phyloP scores from a whole-genome alignment of 2,113 vertebrate species.

The Tympanuchus pallidicinctus region DNA sequence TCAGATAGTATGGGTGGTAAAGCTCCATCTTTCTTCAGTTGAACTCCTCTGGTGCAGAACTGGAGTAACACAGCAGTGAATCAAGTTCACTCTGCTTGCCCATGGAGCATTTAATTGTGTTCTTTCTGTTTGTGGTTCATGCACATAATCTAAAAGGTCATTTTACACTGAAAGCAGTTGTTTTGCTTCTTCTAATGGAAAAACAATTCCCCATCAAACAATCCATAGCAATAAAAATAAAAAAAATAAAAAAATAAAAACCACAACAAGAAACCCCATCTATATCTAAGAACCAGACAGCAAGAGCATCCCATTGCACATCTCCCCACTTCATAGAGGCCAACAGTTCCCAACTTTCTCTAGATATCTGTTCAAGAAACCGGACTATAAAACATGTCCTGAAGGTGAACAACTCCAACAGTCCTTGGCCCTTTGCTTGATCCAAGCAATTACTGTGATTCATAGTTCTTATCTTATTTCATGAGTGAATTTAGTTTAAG shows the following conservation, averaged over 20 bases:
- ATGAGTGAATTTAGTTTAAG: conserved; percentile 27
- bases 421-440: conserved; percentile 15
- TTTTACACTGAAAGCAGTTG: conserved; percentile 67
- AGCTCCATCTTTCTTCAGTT: background rate
- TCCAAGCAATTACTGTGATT: conserved; percentile 27
- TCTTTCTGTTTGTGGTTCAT: conserved; percentile 67
- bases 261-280: conserved; percentile 48
- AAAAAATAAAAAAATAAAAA: conserved; percentile 59
- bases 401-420: conserved; percentile 38
- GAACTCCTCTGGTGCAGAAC: conserved; percentile 1
- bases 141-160: conserved; percentile 63
- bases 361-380: conserved; percentile 36
- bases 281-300: conserved; percentile 39
- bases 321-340: conserved; percentile 3
- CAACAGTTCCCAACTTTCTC: background rate
- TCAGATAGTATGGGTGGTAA: background rate
- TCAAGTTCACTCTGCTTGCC: conserved; percentile 44
- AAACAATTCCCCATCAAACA: conserved; percentile 67
- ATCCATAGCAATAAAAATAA: conserved; percentile 60
- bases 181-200: conserved; percentile 64
- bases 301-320: conserved; percentile 45
- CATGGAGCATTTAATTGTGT: conserved; percentile 57
- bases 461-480: conserved; percentile 21
- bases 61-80: conserved; percentile 25
- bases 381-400: background rate